Percentiles rank a stretch among this genome's conserved stretches.
Conservation (phyloP, 2,888 invertebrate genomes). For the Merodon equestris region DNA sequence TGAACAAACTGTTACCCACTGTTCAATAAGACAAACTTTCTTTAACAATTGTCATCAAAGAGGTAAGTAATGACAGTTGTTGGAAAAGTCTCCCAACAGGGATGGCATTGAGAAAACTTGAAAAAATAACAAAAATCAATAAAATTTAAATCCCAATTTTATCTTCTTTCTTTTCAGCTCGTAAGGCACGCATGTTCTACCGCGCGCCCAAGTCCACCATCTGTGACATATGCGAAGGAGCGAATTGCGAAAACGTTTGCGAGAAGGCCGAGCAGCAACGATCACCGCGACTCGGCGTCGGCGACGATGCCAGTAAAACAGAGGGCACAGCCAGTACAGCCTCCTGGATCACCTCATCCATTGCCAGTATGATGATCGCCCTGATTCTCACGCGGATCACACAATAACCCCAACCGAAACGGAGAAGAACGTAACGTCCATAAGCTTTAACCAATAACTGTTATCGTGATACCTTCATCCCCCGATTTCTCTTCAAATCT, state of each 20-base stretch:
- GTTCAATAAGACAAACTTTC: too few relatives aligned
- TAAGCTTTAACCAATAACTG: slow-evolving; percentile 63
- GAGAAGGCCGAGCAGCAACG: slow-evolving; percentile 76
- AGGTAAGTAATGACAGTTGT: too few relatives aligned
- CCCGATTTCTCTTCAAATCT: slow-evolving; percentile 25
- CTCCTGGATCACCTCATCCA: slow-evolving; percentile 16
- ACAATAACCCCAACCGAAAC: slow-evolving; percentile 26
- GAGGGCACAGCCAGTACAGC: slow-evolving; percentile 26
- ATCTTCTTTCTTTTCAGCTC: slow-evolving; percentile 80
- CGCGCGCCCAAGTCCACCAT: slow-evolving; percentile 84
- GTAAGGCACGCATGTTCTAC: slow-evolving; percentile 91
- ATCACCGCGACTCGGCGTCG: slow-evolving; percentile 49
- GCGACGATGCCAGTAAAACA: slow-evolving; percentile 43
- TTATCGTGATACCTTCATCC: slow-evolving; percentile 56
- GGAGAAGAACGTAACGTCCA: slow-evolving; percentile 33
- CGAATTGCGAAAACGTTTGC: slow-evolving; percentile 79
- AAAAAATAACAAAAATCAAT: too few relatives aligned
- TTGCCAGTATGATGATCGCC: slow-evolving; percentile 32
- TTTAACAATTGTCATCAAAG: too few relatives aligned
- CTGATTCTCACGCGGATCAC: slow-evolving; percentile 33
- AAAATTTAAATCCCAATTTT: too few relatives aligned
- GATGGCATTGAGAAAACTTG: too few relatives aligned
- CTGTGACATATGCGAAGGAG: slow-evolving; percentile 91
- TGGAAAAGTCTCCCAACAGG: too few relatives aligned
- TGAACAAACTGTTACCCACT: too few relatives aligned